phyloP scores from a whole-genome alignment of 2,888 invertebrate genomes.

The Bhutanitis thaidina region DNA sequence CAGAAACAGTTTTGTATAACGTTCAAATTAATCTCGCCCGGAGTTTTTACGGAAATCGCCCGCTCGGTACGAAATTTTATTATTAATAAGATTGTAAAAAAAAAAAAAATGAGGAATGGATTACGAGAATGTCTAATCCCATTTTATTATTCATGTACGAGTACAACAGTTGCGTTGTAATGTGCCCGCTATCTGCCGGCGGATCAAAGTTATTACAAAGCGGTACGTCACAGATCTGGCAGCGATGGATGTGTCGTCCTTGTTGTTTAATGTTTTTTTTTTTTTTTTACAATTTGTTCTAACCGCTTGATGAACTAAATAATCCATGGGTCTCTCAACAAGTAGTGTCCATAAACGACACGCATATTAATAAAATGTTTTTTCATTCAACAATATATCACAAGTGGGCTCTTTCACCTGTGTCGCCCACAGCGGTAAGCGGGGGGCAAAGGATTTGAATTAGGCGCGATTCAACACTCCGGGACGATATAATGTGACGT shows the following conservation, averaged over 20 bases:
- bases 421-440: no score
- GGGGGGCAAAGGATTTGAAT: no score
- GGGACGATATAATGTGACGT: no score
- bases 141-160: slow-evolving; percentile 58
- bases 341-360: no score
- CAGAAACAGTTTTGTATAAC: slow-evolving; percentile 23
- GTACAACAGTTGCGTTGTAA: slow-evolving; percentile 57
- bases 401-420: no score
- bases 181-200: slow-evolving; percentile 47
- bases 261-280: neutral
- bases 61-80: slow-evolving; percentile 20
- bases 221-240: slow-evolving; percentile 41
- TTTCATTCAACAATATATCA: no score
- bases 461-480: no score
- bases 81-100: slow-evolving; percentile 22
- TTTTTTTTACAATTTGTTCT: neutral
- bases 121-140: slow-evolving; percentile 34
- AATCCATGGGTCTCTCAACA: neutral
- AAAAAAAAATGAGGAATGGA: slow-evolving; percentile 22
- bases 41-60: slow-evolving; percentile 21
- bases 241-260: slow-evolving; percentile 28
- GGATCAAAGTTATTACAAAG: slow-evolving; percentile 56
- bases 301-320: neutral
- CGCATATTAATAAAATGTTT: no score
- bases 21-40: slow-evolving; percentile 20